Conservation (phyloP, 2,797 vertebrate species). For the Betta splendens region DNA sequence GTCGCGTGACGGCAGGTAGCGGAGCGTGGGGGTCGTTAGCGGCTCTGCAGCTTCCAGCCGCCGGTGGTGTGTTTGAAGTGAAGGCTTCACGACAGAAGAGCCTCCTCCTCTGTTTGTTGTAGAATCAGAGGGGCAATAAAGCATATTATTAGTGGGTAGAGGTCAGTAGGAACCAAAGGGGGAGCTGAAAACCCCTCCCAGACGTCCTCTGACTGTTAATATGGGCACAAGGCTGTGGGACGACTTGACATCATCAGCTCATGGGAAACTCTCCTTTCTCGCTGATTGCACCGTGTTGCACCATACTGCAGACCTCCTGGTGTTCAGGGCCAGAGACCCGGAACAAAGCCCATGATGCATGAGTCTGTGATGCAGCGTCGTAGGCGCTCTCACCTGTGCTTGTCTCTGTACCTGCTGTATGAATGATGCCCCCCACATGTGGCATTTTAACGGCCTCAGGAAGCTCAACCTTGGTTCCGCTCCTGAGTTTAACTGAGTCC, state of each 20-base stretch:
- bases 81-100: too few relatives aligned
- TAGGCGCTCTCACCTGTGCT: constrained; percentile 1
- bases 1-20: constrained; percentile 25
- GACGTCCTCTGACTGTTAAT: constrained; percentile 1
- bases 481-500: too few relatives aligned
- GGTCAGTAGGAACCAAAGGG: constrained; percentile 5
- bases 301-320: constrained; percentile 7
- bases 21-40: constrained; percentile 16
- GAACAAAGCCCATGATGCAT: constrained; percentile 22
- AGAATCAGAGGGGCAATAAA: constrained; percentile 4
- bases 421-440: background rate
- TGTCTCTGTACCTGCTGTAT: background rate
- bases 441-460: background rate
- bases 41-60: background rate
- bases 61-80: background rate
- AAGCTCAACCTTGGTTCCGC: too few relatives aligned
- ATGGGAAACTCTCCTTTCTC: constrained; percentile 10
- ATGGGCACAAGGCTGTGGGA: background rate
- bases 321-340: constrained; percentile 26
- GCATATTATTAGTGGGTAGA: background rate
- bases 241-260: constrained; percentile 6
- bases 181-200: constrained; percentile 3
- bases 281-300: constrained; percentile 49
- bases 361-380: constrained; percentile 24
- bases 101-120: constrained; percentile 10